These are phyloP conservation scores for Mionectes olivaceus DNA, from an alignment of 2,797 vertebrate genomes.

Conservation along the genomic window DNA sequence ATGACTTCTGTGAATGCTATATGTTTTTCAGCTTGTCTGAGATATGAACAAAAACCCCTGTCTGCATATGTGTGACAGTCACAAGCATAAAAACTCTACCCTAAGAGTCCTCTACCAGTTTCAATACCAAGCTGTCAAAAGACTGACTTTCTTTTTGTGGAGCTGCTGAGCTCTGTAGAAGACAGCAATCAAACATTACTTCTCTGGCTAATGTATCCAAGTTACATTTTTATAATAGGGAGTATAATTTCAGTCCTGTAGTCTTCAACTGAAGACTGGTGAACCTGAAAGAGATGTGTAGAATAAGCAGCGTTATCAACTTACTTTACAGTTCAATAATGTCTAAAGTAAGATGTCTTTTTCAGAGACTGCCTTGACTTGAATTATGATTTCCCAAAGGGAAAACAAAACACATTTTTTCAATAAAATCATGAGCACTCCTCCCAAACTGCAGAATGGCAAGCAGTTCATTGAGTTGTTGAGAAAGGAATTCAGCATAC, in stretches of 20 bases:
- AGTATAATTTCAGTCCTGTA: not conserved
- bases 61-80: not conserved
- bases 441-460: conserved; percentile 44
- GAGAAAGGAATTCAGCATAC: conserved; percentile 50
- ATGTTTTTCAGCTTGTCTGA: conserved; percentile 12
- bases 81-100: not conserved
- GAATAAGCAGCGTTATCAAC: not conserved
- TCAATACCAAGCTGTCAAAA: not conserved
- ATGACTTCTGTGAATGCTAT: not conserved
- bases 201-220: not conserved
- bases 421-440: conserved; percentile 44
- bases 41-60: not conserved
- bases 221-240: not conserved
- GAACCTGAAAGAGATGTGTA: not conserved
- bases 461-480: conserved; percentile 41
- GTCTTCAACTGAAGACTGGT: not conserved
- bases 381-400: conserved; percentile 29
- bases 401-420: conserved; percentile 56
- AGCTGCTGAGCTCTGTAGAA: not conserved
- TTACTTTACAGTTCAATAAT: not conserved
- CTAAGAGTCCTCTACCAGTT: not conserved
- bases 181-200: not conserved
- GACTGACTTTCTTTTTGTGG: not conserved
- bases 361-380: conserved; percentile 22
- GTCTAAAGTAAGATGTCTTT: conserved; percentile 16